Evolutionary conservation across 92 coral and sea anemone species (phyloP).

Genomic region (Parazoanthus darwini): DNA sequence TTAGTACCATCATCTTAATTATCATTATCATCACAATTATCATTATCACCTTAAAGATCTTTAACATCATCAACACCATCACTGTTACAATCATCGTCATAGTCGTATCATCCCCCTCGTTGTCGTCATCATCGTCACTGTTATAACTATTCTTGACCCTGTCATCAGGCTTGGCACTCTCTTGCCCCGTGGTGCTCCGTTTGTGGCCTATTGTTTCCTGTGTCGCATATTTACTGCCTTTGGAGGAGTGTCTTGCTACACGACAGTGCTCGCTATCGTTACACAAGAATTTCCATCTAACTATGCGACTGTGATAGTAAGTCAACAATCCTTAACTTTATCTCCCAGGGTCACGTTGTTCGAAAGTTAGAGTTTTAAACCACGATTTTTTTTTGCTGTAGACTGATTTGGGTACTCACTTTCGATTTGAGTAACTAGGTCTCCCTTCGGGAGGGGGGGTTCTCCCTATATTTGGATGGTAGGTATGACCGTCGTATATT

Average conservation of each 20-base stretch:
- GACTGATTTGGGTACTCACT: background rate
- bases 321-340: background rate
- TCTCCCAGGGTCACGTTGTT: background rate
- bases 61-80: background rate
- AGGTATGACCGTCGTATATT: too few relatives aligned
- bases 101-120: too few relatives aligned
- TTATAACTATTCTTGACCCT: background rate
- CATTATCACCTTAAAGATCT: too few relatives aligned
- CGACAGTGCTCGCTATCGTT: constrained; percentile 7
- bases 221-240: constrained; percentile 23
- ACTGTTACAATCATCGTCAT: background rate
- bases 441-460: too few relatives aligned
- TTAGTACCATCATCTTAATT: too few relatives aligned
- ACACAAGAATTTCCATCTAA: constrained; percentile 8
- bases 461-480: too few relatives aligned
- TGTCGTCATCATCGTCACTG: background rate
- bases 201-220: constrained; percentile 25
- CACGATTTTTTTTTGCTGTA: too few relatives aligned
- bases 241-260: constrained; percentile 33
- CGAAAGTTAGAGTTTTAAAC: too few relatives aligned
- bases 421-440: background rate
- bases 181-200: constrained; percentile 16
- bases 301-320: constrained; percentile 32
- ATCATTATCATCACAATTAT: too few relatives aligned
- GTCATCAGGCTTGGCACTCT: background rate